phyloP scores from a whole-genome alignment of 1,140 invertebrate genomes.

The Eumeta japonica region DNA sequence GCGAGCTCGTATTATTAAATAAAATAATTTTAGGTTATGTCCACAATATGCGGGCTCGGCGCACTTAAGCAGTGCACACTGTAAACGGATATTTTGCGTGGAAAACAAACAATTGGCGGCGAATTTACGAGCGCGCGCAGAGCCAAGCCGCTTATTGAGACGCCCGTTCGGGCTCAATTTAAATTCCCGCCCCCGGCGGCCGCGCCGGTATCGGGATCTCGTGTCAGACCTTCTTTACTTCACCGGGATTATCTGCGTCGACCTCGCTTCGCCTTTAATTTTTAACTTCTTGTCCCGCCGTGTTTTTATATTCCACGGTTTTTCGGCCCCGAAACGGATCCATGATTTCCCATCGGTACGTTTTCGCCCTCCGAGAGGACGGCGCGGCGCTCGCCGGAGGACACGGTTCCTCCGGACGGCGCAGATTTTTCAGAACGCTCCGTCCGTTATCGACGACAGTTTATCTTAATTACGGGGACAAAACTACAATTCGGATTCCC shows the following conservation, averaged over 20 bases:
- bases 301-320: neutral
- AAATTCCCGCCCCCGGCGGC: slow-evolving; percentile 14
- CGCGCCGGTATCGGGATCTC: neutral
- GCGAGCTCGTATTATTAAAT: too few relatives aligned
- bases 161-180: slow-evolving; percentile 32
- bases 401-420: too few relatives aligned
- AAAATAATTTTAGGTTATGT: neutral
- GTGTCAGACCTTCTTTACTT: neutral
- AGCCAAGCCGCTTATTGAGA: slow-evolving; percentile 47
- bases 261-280: neutral
- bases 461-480: slow-evolving; percentile 53
- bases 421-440: too few relatives aligned
- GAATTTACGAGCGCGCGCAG: slow-evolving; percentile 36
- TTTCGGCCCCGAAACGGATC: too few relatives aligned
- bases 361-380: too few relatives aligned
- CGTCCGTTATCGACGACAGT: slow-evolving; percentile 46
- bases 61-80: slow-evolving; percentile 2
- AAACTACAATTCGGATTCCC: slow-evolving; percentile 49
- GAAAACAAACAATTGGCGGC: slow-evolving; percentile 40
- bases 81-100: slow-evolving; percentile 24
- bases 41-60: neutral
- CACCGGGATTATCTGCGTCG: slow-evolving; percentile 1
- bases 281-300: neutral
- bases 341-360: too few relatives aligned
- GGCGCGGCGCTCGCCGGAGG: too few relatives aligned